Evolutionary conservation across 2,797 vertebrate species (phyloP).

Genomic region (Zenarchopterus dispar): DNA sequence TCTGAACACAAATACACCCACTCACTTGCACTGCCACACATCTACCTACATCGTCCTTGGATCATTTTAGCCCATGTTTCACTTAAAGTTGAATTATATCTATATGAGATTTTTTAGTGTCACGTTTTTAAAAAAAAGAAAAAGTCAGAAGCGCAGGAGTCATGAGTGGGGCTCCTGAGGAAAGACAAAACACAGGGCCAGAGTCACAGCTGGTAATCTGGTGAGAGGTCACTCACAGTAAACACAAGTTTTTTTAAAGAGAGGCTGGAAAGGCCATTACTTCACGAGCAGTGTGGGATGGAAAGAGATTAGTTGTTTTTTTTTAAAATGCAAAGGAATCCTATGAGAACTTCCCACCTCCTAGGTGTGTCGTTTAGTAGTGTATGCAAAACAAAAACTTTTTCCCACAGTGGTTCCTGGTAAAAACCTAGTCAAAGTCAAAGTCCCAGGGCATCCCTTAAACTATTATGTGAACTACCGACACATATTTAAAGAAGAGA

Average conservation of each 20-base stretch:
- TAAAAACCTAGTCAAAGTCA: constrained; percentile 34
- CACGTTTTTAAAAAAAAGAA: not conserved
- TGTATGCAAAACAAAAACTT: constrained; percentile 65
- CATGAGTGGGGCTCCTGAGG: constrained; percentile 56
- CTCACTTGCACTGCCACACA: not conserved
- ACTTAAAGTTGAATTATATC: constrained; percentile 1
- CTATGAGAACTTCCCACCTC: constrained; percentile 77
- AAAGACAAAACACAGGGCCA: constrained; percentile 78
- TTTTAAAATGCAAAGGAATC: constrained; percentile 33
- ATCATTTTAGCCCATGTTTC: constrained; percentile 1
- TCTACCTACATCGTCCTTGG: not conserved
- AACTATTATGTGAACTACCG: constrained; percentile 25
- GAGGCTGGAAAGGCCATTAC: constrained; percentile 83
- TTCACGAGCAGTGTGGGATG: constrained; percentile 69
- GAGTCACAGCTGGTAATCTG: constrained; percentile 84
- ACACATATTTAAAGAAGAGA: constrained; percentile 6
- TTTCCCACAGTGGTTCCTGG: constrained; percentile 65
- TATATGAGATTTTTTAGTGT: constrained; percentile 1
- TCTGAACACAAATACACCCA: too few species aligned
- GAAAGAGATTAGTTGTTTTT: constrained; percentile 60
- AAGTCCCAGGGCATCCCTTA: constrained; percentile 24
- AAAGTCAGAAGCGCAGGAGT: not conserved
- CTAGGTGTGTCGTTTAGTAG: constrained; percentile 69
- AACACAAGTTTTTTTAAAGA: constrained; percentile 79
- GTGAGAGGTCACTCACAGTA: constrained; percentile 82